Base-by-base conservation (phyloP, 92 coral and sea anemone genomes). In the Parazoanthus darwini region DNA sequence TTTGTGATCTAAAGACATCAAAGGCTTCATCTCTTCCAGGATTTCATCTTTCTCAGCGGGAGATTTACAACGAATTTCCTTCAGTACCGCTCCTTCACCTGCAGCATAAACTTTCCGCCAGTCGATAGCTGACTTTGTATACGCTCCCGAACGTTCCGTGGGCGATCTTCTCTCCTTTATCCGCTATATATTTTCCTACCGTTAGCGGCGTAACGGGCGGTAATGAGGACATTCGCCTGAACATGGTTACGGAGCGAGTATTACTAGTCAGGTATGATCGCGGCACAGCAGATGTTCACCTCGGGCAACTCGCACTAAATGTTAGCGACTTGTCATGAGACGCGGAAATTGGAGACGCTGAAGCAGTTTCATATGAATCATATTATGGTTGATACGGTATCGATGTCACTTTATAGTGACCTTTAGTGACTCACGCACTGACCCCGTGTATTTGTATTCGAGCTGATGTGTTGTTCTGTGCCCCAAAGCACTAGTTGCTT, bases 141-240 rank as follows among this genome's bases (percentile, higher is more conserved):
- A 95, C 98, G 37, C 65, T 89, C 2, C 98, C 96, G 68, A 95
- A 95, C 15, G 94, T 93, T 73, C 98, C 98, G 39, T 79, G 46
- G 39, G 94, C 98, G 42, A 93, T 91, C 29, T 59, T 79, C 51
- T 85, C 87, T 39, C 87, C 87, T 35, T 84, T 84, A 43, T 84
- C 87, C 20, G 87, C 87, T 7, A 84, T 35, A 38, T 43, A 84
- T 33, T 84, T 84, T 26, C 87, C 87, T 35, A 84, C 74, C 75
- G 87, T 84, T 44, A 84, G 43, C 68, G 87, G 87, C 25, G 66
- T 84, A 33, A 84, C 87, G 22, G 87, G 65, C 20, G 87, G 87
- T 29, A 84, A 36, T 15, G 87, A 84, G 25, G 87, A 84, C 87
- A 84, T 84, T 42, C 87, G 87, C 46, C 79, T 71, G 43, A 84